Base-by-base conservation (phyloP, 2,888 invertebrate genomes). In the Drosophila birchii region DNA sequence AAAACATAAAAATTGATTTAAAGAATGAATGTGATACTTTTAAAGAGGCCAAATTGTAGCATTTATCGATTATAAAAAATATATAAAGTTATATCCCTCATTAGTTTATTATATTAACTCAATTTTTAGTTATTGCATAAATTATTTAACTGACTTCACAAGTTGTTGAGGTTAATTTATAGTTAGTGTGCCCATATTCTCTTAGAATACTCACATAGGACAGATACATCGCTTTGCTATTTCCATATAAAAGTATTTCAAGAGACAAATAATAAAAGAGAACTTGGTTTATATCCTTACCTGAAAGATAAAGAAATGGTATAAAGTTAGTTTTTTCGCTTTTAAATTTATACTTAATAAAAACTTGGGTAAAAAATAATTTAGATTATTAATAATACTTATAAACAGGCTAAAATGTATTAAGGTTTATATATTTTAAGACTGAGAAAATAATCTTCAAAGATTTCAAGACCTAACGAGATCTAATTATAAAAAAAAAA, bases 211-310 rank as follows among this genome's bases (percentile, higher is more conserved):
- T 75, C 74, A 75, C 74, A 57, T 73, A 73, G 45, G 73, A 73
- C 56, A 75, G 60, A 67, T 73, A 75, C 74, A 75, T 75, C 53
- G 53, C 60, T 73, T 60, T 61, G 72, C 45, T 66, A 73, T 72
- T 72, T 74, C 70, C 75, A 63, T 56, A 53, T 53, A 75, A 70
- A 69, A 70, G 70, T 75, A 61, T 61, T 71, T 58, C 54, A 66
- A 76, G 47, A 75, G 56, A 75, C 60, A 67, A 71, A 76, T 41
- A 69, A 59, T 62, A 59, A 60, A 36, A 69, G 18, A 20, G 20
- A 67, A 49, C 29, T 43, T 51, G 16, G 16, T 54, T 54, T 44
- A 41, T 73, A 76, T 66, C 72, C 77, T 77, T 77, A 77, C 77
- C 76, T 77, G 73, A n/a, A 77, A 77, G 32, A 23, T 47, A 61